Percentiles rank a stretch among this genome's conserved stretches.
These are phyloP conservation scores for Mastomys coucha DNA, from an alignment of 2,113 vertebrate species.

Conservation along the genomic window DNA sequence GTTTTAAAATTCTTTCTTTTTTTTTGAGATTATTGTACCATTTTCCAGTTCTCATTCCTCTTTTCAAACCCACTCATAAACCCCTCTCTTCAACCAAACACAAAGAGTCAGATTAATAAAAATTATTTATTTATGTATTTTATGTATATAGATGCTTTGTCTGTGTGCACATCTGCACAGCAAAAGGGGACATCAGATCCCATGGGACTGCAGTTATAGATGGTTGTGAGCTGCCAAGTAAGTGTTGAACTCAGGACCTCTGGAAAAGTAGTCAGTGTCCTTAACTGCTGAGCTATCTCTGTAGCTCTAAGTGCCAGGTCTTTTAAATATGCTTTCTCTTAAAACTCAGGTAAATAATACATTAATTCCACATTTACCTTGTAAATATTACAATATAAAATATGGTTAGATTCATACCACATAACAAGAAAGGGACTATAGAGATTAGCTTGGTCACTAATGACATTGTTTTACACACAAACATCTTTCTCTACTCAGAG, in stretches of 20 bases:
- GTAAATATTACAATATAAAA: neutral
- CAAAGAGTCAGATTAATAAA: neutral
- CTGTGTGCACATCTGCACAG: neutral
- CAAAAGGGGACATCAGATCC: neutral
- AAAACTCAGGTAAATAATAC: constrained; percentile 47
- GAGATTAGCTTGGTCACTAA: neutral
- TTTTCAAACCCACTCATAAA: neutral
- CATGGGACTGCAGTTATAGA: neutral
- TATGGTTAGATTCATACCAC: neutral
- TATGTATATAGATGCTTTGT: neutral
- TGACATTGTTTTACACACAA: neutral
- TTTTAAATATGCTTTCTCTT: constrained; percentile 42
- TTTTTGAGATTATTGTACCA: neutral
- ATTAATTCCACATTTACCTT: constrained; percentile 6
- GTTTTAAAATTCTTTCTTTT: neutral
- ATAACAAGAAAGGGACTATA: neutral
- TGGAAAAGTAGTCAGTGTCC: neutral
- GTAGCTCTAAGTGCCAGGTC: neutral
- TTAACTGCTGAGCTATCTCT: neutral
- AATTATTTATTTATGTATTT: neutral
- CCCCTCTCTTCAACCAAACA: neutral
- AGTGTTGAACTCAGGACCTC: neutral
- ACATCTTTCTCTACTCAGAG: neutral
- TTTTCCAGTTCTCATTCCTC: neutral
- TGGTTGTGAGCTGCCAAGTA: neutral